Evolutionary conservation across 2,888 invertebrate species (phyloP).

Genomic region (Apodemia mormo): DNA sequence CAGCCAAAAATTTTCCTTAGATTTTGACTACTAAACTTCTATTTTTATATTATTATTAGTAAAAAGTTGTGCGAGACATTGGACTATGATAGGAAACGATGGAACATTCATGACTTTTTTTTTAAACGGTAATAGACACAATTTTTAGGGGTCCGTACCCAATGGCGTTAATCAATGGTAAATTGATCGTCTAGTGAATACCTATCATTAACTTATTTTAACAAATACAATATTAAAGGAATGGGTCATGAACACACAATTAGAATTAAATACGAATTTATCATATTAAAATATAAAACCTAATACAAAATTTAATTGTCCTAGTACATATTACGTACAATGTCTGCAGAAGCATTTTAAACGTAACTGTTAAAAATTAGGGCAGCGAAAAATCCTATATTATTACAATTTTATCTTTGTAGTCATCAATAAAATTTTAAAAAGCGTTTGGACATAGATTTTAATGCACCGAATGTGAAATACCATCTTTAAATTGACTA

Average conservation of each 20-base stretch:
- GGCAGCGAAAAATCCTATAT: not conserved
- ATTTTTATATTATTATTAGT: too few relatives aligned
- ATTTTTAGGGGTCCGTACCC: too few relatives aligned
- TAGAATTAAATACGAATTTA: slow-evolving; percentile 2
- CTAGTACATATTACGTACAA: not conserved
- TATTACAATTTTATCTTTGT: not conserved
- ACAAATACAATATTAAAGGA: not conserved
- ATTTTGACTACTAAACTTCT: too few relatives aligned
- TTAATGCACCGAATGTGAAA: slow-evolving; percentile 5
- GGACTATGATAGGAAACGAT: too few relatives aligned
- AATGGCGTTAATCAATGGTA: not conserved
- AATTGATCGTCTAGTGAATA: not conserved
- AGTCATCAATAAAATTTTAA: not conserved
- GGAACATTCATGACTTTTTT: too few relatives aligned
- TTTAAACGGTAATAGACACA: too few relatives aligned
- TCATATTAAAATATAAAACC: not conserved
- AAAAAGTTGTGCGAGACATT: too few relatives aligned
- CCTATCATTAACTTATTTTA: not conserved
- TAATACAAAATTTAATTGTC: not conserved
- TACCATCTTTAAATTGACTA: slow-evolving; percentile 24
- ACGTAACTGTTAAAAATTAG: not conserved
- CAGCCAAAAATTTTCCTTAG: too few relatives aligned
- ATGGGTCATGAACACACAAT: not conserved
- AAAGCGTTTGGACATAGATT: not conserved
- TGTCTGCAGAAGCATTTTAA: not conserved